Percentiles rank a stretch among this genome's conserved stretches.
phyloP scores from a whole-genome alignment of 37 sponge, comb jelly and placozoan species.

The Aplysina aerophoba region DNA sequence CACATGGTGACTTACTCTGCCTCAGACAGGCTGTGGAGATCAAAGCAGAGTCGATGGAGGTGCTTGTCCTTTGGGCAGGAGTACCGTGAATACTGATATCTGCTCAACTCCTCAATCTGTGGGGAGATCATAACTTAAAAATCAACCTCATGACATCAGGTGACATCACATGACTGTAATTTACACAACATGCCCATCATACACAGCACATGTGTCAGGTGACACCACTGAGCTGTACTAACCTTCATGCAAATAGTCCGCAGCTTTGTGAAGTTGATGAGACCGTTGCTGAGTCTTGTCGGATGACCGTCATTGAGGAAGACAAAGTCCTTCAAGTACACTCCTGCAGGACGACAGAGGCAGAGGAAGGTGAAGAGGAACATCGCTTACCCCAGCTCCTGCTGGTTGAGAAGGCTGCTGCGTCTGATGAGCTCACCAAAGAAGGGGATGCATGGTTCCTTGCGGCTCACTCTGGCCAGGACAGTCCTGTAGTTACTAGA shows the following conservation, averaged over 20 bases:
- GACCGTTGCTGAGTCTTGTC: constrained; percentile 70
- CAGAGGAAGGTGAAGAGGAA: too few species aligned
- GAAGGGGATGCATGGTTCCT: constrained; percentile 72
- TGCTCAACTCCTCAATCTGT: constrained; percentile 76
- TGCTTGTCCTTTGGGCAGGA: constrained; percentile 58
- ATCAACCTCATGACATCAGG: not conserved
- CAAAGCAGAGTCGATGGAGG: constrained; percentile 40
- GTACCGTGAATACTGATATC: constrained; percentile 70
- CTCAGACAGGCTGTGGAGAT: constrained; percentile 57
- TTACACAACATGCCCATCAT: not conserved
- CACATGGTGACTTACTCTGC: constrained; percentile 52
- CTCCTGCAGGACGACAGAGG: constrained; percentile 41
- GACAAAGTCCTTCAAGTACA: constrained; percentile 76
- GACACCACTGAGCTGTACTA: not conserved
- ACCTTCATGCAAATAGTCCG: constrained; percentile 73
- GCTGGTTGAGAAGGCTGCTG: too few species aligned
- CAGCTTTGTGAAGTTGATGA: constrained; percentile 86
- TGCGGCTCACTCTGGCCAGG: constrained; percentile 36
- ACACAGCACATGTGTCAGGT: not conserved
- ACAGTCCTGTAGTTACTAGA: constrained; percentile 61
- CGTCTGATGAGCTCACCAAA: constrained; percentile 58
- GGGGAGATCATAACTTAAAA: not conserved
- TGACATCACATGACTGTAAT: not conserved
- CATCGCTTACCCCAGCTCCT: too few species aligned
- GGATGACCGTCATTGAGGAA: constrained; percentile 77